Conservation (phyloP, 2,888 invertebrate genomes). For the Dicranocentrus wangi region DNA sequence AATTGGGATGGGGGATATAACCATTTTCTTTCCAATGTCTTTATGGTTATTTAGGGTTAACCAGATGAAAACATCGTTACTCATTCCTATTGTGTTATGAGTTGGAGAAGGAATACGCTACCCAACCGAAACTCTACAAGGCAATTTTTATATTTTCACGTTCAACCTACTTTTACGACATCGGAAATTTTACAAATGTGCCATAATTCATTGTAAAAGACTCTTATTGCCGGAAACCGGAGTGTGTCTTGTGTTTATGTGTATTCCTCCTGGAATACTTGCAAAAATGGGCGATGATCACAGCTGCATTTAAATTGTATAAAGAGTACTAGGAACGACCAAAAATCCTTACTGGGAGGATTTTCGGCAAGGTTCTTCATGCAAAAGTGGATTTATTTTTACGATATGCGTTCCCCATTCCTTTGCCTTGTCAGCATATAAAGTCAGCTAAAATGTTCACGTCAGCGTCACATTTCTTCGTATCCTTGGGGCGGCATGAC, state of each 20-base stretch:
- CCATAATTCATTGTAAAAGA: not conserved
- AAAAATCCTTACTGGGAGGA: not conserved
- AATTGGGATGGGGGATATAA: no score
- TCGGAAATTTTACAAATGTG: not conserved
- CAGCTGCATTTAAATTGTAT: slow-evolving; percentile 5
- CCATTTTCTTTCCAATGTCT: no score
- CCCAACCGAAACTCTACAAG: no score
- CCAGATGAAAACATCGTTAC: no score
- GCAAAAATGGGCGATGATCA: slow-evolving; percentile 1
- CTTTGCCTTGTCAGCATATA: slow-evolving; percentile 37
- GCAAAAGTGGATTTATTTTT: slow-evolving; percentile 32
- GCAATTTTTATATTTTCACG: not conserved
- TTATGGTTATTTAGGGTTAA: no score
- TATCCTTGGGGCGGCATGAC: not conserved
- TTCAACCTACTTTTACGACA: not conserved
- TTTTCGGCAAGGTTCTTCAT: not conserved
- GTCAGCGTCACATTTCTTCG: slow-evolving; percentile 25
- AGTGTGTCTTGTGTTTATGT: not conserved
- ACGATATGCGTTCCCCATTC: slow-evolving; percentile 4
- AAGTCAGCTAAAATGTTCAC: slow-evolving; percentile 17
- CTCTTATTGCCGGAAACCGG: not conserved
- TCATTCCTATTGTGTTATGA: no score
- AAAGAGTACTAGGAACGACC: not conserved
- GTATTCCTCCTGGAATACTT: not conserved
- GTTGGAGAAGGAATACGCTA: no score